Evolutionary conservation across 2,888 invertebrate genomes (phyloP), one percentile per base, ranked within the genome.

Genomic region (Ptychoptera contaminata): DNA sequence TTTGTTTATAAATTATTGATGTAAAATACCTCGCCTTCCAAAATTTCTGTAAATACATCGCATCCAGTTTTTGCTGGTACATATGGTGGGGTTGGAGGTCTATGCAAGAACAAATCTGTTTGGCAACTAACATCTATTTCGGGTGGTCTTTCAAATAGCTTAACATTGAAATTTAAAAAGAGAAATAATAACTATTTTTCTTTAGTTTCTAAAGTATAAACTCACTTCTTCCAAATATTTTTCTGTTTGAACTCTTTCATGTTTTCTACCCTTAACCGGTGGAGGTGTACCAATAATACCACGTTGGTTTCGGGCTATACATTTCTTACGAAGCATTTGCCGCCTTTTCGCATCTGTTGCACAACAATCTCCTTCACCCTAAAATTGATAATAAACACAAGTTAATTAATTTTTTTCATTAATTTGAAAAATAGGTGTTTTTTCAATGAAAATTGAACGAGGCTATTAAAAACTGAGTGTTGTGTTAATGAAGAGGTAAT

Each of bases 171-270:
- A n/a, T n/a, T n/a, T n/a, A n/a, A n/a, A n/a, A n/a, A n/a, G n/a
- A n/a, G n/a, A n/a, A n/a, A n/a, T n/a, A n/a, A n/a, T n/a, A n/a
- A n/a, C n/a, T n/a, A n/a, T n/a, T n/a, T n/a, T n/a, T n/a, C n/a
- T n/a, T 23, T 38, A 9, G 40, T 43, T 41, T 31, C 41, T n/a
- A n/a, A n/a, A n/a, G n/a, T n/a, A 34, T 44, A 10, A 43, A 43
- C 8, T 23, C 16, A 85, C 73, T 70, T 93, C 91, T 63, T 92
- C 91, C 46, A 93, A 73, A 60, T 83, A 91, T 55, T 77, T 70
- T 51, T 93, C 92, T 1, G 93, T 93, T 71, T 94, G 93, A 38
- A 92, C 77, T 49, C 80, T 79, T 55, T 83, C 86, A 68, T 91
- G 90, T 43, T 78, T 77, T 49, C 92, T 73, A 16, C 90, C 91